Percentiles rank a stretch among this genome's conserved stretches.
Evolutionary conservation across 1,140 invertebrate species (phyloP).

Genomic region (Drosophila persimilis): DNA sequence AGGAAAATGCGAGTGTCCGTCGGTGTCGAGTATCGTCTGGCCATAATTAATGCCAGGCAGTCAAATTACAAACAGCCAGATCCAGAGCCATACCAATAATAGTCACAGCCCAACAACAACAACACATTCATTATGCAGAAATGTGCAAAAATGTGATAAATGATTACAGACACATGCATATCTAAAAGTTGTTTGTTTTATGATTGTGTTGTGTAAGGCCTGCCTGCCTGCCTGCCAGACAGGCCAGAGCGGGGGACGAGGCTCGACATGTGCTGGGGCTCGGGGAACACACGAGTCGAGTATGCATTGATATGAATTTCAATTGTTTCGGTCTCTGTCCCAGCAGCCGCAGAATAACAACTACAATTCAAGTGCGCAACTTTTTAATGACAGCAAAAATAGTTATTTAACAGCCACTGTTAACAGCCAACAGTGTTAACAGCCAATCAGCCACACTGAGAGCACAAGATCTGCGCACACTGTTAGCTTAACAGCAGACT

Average conservation of each 20-base stretch:
- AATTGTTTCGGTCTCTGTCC: constrained; percentile 42
- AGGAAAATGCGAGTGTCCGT: constrained; percentile 14
- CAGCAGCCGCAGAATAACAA: constrained; percentile 10
- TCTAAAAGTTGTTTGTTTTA: constrained; percentile 59
- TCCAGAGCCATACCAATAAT: constrained; percentile 10
- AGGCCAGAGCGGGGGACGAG: neutral
- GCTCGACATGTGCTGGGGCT: too few relatives aligned
- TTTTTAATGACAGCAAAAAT: constrained; percentile 20
- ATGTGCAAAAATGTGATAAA: constrained; percentile 60
- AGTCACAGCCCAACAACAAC: neutral
- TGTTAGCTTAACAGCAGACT: too few relatives aligned
- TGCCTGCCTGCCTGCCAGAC: constrained; percentile 35
- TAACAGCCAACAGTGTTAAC: constrained; percentile 20
- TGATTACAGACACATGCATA: constrained; percentile 50
- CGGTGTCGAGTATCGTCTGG: constrained; percentile 33
- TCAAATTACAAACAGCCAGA: constrained; percentile 65
- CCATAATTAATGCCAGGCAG: constrained; percentile 66
- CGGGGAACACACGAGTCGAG: neutral
- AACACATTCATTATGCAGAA: constrained; percentile 73
- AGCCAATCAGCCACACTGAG: neutral
- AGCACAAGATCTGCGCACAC: neutral
- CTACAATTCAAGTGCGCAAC: constrained; percentile 31
- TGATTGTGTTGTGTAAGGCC: constrained; percentile 69
- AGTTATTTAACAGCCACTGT: constrained; percentile 7
- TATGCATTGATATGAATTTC: constrained; percentile 60